Evolutionary conservation across 1,140 invertebrate genomes (phyloP).

Genomic region (Lepidurus arcticus): DNA sequence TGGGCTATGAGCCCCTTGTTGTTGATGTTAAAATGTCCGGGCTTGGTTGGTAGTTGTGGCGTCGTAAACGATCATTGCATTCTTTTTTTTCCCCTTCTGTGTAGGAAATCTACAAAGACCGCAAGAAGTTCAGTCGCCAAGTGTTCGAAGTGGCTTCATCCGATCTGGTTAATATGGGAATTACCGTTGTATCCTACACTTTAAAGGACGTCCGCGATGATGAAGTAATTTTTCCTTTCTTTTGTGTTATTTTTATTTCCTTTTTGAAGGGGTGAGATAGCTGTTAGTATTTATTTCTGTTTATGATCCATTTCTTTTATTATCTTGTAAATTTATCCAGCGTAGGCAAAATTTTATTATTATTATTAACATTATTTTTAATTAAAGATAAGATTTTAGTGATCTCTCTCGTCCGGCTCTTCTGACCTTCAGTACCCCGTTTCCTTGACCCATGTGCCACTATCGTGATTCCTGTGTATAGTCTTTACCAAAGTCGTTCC

Average conservation of each 20-base stretch:
- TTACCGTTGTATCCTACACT: constrained; percentile 96
- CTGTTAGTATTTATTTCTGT: not conserved
- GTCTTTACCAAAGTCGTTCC: too few relatives aligned
- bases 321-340: too few relatives aligned
- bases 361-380: too few relatives aligned
- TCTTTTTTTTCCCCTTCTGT: constrained; percentile 31
- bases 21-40: not conserved
- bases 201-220: constrained; percentile 96
- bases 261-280: not conserved
- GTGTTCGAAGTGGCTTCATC: constrained; percentile 91
- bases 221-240: constrained; percentile 61
- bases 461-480: too few relatives aligned
- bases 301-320: too few relatives aligned
- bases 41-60: not conserved
- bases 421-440: too few relatives aligned
- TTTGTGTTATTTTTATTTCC: not conserved
- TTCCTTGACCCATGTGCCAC: too few relatives aligned
- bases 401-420: too few relatives aligned
- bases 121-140: constrained; percentile 97
- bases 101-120: constrained; percentile 94
- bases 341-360: too few relatives aligned
- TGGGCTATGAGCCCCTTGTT: not conserved
- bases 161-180: constrained; percentile 96
- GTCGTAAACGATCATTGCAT: not conserved
- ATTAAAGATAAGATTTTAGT: too few relatives aligned